These are phyloP conservation scores for Gobio occitaniae DNA, from an alignment of 2,797 vertebrate species.

Conservation along the genomic window DNA sequence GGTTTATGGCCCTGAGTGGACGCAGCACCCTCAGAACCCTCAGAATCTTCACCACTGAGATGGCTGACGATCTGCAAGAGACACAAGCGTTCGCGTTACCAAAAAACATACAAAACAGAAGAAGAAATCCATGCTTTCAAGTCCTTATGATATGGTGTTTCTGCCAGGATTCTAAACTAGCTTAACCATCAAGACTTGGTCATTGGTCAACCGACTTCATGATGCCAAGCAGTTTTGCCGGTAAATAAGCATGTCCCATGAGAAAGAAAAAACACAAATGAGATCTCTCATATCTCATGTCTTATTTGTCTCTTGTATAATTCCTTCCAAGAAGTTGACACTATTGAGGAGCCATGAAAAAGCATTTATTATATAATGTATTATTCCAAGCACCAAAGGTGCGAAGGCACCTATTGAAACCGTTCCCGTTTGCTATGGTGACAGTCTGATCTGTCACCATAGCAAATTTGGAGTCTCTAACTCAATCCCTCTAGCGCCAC, in stretches of 20 bases:
- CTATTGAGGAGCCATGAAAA: too few relatives aligned
- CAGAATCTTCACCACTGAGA: slow-evolving; percentile 99
- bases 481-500: too few relatives aligned
- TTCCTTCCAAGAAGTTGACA: not conserved
- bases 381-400: too few relatives aligned
- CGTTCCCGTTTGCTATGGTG: too few relatives aligned
- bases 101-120: not conserved
- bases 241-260: not conserved
- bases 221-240: not conserved
- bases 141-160: not conserved
- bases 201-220: not conserved
- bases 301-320: not conserved
- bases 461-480: too few relatives aligned
- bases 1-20: slow-evolving; percentile 96
- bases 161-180: too few relatives aligned
- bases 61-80: slow-evolving; percentile 89
- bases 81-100: not conserved
- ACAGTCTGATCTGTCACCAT: too few relatives aligned
- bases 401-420: too few relatives aligned
- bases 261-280: too few relatives aligned
- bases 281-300: not conserved
- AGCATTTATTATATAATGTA: too few relatives aligned
- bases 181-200: not conserved
- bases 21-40: slow-evolving; percentile 94
- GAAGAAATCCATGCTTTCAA: not conserved